Evolutionary conservation across 2,797 vertebrate species (phyloP), one percentile per base, ranked within the genome.

Genomic region (Gallinago stenura): DNA sequence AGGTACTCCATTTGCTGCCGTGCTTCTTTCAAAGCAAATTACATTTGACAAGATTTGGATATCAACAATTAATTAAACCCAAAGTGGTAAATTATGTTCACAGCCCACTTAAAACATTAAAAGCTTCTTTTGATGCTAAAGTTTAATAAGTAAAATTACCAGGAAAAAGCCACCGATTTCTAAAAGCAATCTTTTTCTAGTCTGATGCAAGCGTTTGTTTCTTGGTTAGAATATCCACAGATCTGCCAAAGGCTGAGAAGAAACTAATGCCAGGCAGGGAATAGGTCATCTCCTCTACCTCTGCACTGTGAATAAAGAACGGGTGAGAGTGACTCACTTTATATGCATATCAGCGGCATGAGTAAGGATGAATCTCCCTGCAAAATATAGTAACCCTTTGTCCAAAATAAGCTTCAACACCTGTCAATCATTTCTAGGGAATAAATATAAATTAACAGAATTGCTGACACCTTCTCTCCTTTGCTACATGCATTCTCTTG

Each of bases 51-150:
- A 93, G 91, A 94, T 90, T 94, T 4, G 3, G 80, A 65, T 94
- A 94, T 72, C 91, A 95, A 88, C 87, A 94, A 94, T 94, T 96
- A 96, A 96, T 95, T 94, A 95, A 91, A 90, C n/a, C 12, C 37
- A 39, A 90, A 95, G 82, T 69, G 73, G 58, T 48, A 96, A 95
- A 87, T 87, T 68, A 95, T 43, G 35, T 80, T 93, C 76, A 66
- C 39, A 90, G 64, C 56, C 81, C 72, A 87, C 51, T 90, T 92
- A 62, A 93, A 95, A 69, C n/a, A 81, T 90, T 72, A 92, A 64
- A 86, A 84, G 50, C 65, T 78, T 81, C 48, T 92, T 77, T 71
- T 81, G 72, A 72, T 86, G 25, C 54, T 62, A 10, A 93, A 83
- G 64, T 86, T 96, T 91, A 91, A 15, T 66, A 93, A 82, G 77